Percentiles rank a stretch among this genome's conserved stretches.
Evolutionary conservation across 1,140 invertebrate species (phyloP).

Genomic region (Panagrolaimus sp.): DNA sequence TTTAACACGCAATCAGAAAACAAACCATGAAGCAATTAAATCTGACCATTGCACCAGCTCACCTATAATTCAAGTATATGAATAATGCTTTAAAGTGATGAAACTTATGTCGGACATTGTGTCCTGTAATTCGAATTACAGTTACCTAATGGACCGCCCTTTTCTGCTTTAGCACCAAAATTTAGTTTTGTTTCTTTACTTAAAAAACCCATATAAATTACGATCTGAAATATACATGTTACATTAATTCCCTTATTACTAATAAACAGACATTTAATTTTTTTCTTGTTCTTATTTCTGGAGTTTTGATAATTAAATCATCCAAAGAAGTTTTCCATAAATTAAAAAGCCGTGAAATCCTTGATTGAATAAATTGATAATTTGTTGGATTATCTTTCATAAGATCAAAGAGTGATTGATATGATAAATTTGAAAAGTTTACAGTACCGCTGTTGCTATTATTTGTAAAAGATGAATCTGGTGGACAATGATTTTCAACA

Average conservation of each 20-base stretch:
- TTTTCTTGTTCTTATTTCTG: slow-evolving; percentile 31
- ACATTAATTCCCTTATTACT: background rate
- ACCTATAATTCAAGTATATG: too few species aligned
- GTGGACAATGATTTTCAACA: slow-evolving; percentile 50
- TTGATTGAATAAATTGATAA: slow-evolving; percentile 59
- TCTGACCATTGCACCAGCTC: slow-evolving; percentile 61
- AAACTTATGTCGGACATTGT: too few species aligned
- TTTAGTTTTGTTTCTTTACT: slow-evolving; percentile 60
- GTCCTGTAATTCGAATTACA: too few species aligned
- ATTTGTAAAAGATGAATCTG: slow-evolving; percentile 13
- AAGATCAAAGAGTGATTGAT: slow-evolving; percentile 56
- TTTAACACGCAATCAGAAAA: slow-evolving; percentile 17
- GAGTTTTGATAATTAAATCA: slow-evolving; percentile 48
- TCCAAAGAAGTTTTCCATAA: slow-evolving; percentile 55
- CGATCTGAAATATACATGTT: slow-evolving; percentile 55
- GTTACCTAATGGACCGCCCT: slow-evolving; percentile 60
- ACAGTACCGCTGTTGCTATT: too few species aligned
- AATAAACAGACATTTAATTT: slow-evolving; percentile 41
- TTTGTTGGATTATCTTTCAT: slow-evolving; percentile 58
- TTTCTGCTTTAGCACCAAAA: slow-evolving; percentile 59
- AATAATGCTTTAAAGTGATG: too few species aligned
- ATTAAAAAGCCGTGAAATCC: slow-evolving; percentile 59
- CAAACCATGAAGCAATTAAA: slow-evolving; percentile 59
- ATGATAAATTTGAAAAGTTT: slow-evolving; percentile 26
- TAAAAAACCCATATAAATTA: slow-evolving; percentile 60